phyloP scores from a whole-genome alignment of 2,113 vertebrate genomes.

The Varanus komodoensis region DNA sequence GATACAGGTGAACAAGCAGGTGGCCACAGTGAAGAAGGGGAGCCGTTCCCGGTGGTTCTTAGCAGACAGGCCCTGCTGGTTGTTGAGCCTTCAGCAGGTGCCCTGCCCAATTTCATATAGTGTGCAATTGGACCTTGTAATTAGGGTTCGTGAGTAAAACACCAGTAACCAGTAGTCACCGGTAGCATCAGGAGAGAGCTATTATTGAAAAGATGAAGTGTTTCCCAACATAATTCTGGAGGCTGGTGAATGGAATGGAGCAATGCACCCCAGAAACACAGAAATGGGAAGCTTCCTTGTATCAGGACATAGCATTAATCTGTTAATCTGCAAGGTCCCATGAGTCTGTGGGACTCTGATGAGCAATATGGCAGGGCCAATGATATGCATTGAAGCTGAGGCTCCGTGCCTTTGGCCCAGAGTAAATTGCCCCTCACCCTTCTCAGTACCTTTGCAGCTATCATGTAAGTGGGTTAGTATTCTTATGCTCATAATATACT shows the following conservation, averaged over 20 bases:
- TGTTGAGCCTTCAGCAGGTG: too few species aligned
- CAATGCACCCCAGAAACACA: not conserved
- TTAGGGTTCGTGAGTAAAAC: not conserved
- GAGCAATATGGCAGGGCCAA: not conserved
- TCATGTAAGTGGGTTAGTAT: not conserved
- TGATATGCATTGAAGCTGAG: not conserved
- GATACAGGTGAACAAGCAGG: too few species aligned
- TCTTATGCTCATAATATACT: not conserved
- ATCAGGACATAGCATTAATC: not conserved
- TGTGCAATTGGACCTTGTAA: not conserved
- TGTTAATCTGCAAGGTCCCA: not conserved
- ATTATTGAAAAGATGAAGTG: not conserved
- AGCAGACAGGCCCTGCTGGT: too few species aligned
- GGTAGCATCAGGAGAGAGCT: not conserved
- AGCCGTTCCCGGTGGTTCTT: too few species aligned
- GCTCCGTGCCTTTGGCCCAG: not conserved
- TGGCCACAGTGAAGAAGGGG: too few species aligned
- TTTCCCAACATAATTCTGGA: not conserved
- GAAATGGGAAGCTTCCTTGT: not conserved
- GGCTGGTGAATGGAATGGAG: not conserved
- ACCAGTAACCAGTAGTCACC: not conserved
- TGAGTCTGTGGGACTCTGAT: too few species aligned
- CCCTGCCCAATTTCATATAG: not conserved
- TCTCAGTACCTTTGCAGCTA: not conserved
- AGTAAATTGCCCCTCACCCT: not conserved